Evolutionary conservation across 2,113 vertebrate genomes (phyloP).

Genomic region (Protomyctophum bolini): DNA sequence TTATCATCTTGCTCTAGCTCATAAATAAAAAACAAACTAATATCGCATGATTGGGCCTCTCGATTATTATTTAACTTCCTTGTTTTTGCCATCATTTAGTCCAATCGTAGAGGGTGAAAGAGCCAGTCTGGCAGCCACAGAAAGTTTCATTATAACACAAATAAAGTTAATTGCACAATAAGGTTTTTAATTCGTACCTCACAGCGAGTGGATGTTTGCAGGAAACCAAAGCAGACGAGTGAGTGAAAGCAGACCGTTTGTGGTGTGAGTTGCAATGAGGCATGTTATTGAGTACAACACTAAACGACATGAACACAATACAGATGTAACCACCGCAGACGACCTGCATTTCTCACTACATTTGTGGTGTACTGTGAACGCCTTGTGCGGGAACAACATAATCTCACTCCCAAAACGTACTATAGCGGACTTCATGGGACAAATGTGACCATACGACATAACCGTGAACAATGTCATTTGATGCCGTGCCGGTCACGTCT

Average conservation of each 20-base stretch:
- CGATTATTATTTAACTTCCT: background rate
- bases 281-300: background rate
- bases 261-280: background rate
- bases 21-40: background rate
- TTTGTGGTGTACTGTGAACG: too few species aligned
- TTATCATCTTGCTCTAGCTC: background rate
- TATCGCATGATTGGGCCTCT: background rate
- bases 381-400: too few species aligned
- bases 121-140: background rate
- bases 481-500: too few species aligned
- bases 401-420: too few species aligned
- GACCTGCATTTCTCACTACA: too few species aligned
- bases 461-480: too few species aligned
- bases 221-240: background rate
- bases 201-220: background rate
- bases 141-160: background rate
- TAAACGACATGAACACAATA: background rate
- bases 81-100: background rate
- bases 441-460: too few species aligned
- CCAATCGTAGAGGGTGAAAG: background rate
- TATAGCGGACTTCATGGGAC: too few species aligned
- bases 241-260: background rate
- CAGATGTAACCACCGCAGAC: too few species aligned
- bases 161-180: constrained; percentile 1
- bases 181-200: background rate